A percentile compares a stretch with the other conserved stretches of the same genome.
These are phyloP conservation scores for Leucophora obtusa DNA, from an alignment of 2,888 invertebrate genomes.

Conservation along the genomic window DNA sequence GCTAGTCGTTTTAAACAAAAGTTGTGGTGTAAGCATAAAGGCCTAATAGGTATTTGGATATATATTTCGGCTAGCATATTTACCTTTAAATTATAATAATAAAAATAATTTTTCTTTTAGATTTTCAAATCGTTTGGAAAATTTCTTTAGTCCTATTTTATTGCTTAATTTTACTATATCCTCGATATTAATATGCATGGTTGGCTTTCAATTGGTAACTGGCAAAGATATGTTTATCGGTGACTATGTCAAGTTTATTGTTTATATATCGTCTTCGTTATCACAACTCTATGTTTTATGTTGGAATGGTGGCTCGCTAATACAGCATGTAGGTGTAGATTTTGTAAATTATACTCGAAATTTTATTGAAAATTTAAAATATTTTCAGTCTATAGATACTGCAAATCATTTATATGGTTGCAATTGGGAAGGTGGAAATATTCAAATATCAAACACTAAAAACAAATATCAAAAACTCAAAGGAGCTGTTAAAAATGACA, in stretches of 20 bases:
- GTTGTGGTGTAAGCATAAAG: too few species aligned
- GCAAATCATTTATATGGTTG: conserved; percentile 73
- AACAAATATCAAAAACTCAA: conserved; percentile 14
- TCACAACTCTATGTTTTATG: conserved; percentile 76
- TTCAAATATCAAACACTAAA: conserved; percentile 1
- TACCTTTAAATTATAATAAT: too few species aligned
- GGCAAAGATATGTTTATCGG: conserved; percentile 75
- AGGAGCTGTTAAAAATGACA: not conserved
- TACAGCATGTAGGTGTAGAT: conserved; percentile 71
- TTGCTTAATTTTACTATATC: conserved; percentile 76
- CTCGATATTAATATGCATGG: conserved; percentile 77
- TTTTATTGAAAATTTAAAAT: not conserved
- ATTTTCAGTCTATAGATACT: conserved; percentile 70
- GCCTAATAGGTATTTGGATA: too few species aligned
- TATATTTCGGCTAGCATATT: too few species aligned
- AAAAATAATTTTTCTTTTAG: conserved; percentile 65
- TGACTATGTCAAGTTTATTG: conserved; percentile 75
- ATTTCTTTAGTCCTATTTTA: conserved; percentile 76
- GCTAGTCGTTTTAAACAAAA: too few species aligned
- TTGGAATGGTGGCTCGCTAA: conserved; percentile 77
- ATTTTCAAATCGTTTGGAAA: conserved; percentile 72
- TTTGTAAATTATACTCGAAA: not conserved
- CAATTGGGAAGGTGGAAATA: conserved; percentile 73
- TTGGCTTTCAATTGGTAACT: conserved; percentile 77
- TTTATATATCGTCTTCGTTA: conserved; percentile 76